Conservation (phyloP, 1,140 invertebrate species). For the Pogonomyrmex barbatus region DNA sequence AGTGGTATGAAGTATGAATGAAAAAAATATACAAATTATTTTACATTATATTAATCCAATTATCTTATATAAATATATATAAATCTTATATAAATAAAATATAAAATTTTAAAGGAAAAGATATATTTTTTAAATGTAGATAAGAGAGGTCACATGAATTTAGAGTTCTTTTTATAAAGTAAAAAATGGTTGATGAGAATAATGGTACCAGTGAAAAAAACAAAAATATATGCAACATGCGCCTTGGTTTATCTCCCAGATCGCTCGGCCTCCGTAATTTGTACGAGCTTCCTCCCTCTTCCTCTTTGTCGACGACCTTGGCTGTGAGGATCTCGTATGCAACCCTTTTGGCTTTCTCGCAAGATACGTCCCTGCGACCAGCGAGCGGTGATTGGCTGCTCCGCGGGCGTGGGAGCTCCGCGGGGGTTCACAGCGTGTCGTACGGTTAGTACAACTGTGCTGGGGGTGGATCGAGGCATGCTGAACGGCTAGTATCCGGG, state of each 20-base stretch:
- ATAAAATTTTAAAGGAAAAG: neutral
- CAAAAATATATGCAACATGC: neutral
- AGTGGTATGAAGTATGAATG: neutral
- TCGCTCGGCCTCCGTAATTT: constrained; percentile 1
- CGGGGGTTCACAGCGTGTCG: constrained; percentile 63
- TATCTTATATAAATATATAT: neutral
- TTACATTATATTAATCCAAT: neutral
- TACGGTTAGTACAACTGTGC: constrained; percentile 70
- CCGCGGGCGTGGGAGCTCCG: constrained; percentile 77
- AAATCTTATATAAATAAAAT: neutral
- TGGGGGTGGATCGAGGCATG: constrained; percentile 66
- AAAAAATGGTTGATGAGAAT: neutral
- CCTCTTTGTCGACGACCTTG: neutral
- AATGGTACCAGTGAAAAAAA: neutral
- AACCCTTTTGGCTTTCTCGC: neutral
- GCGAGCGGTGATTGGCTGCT: constrained; percentile 63
- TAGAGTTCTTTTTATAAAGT: neutral
- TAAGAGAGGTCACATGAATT: neutral
- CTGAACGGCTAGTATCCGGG: constrained; percentile 65
- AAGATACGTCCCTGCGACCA: constrained; percentile 56
- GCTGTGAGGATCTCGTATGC: neutral
- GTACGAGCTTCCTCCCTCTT: neutral
- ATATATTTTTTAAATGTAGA: neutral
- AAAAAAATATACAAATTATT: neutral
- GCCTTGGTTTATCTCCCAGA: neutral